Evolutionary conservation across 2,113 vertebrate species (phyloP).

Genomic region (Pterocles burchelli): DNA sequence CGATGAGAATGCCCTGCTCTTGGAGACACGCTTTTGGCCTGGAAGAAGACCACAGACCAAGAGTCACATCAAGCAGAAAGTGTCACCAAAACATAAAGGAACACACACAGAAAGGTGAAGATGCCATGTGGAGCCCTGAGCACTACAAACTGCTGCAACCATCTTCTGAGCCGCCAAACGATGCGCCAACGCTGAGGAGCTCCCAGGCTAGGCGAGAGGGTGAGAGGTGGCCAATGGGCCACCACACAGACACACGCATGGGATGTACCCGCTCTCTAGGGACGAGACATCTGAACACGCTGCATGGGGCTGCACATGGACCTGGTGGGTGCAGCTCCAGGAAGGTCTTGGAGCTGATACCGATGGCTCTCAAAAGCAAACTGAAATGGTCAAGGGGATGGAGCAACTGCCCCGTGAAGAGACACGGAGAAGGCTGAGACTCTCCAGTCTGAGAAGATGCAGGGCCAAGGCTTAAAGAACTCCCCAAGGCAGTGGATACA

Average conservation of each 20-base stretch:
- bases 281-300: background rate
- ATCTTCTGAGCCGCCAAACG: background rate
- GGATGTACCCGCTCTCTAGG: too few relatives aligned
- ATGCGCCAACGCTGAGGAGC: background rate
- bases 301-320: too few relatives aligned
- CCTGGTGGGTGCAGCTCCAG: background rate
- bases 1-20: background rate
- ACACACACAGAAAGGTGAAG: rapidly evolving
- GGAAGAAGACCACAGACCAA: background rate
- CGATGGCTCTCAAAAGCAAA: background rate
- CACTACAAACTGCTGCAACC: background rate
- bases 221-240: background rate
- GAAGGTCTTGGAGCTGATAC: background rate
- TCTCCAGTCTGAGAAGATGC: background rate
- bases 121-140: background rate
- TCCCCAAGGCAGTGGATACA: background rate
- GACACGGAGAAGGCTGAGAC: background rate
- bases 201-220: background rate
- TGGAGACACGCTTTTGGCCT: background rate
- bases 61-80: background rate
- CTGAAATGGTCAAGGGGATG: background rate
- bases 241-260: background rate
- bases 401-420: background rate
- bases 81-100: background rate
- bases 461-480: background rate